Evolutionary conservation across 1,140 invertebrate species (phyloP).

Genomic region (Zelostemma sp.): DNA sequence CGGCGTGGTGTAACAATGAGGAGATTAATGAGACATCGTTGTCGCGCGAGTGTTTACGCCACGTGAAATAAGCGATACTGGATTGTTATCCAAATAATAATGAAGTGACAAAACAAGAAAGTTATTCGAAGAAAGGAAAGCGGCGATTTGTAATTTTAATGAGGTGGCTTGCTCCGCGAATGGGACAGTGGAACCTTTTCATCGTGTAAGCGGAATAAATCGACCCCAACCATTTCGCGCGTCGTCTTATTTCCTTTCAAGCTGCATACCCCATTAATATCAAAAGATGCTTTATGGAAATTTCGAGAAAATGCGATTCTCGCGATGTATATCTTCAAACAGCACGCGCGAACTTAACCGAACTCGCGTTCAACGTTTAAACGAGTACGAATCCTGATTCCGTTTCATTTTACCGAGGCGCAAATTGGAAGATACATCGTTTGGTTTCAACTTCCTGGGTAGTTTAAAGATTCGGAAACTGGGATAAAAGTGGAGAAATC

Average conservation of each 20-base stretch:
- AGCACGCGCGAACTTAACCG: too few species aligned
- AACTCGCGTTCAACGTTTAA: too few species aligned
- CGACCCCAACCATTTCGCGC: slow-evolving; percentile 19
- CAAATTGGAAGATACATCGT: slow-evolving; percentile 21
- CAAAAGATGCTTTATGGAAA: too few species aligned
- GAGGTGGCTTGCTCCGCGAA: slow-evolving; percentile 17
- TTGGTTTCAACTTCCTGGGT: slow-evolving; percentile 19
- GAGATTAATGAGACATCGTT: slow-evolving; percentile 11
- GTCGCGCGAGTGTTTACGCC: slow-evolving; percentile 12
- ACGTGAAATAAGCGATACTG: slow-evolving; percentile 18
- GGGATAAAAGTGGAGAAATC: slow-evolving; percentile 13
- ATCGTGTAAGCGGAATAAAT: slow-evolving; percentile 26
- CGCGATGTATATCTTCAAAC: too few species aligned
- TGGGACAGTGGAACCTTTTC: slow-evolving; percentile 24
- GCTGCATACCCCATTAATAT: too few species aligned
- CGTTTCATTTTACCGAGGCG: too few species aligned
- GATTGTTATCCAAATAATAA: slow-evolving; percentile 27
- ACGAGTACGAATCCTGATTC: too few species aligned
- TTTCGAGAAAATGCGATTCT: too few species aligned
- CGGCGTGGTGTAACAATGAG: not conserved
- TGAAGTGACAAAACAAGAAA: slow-evolving; percentile 29
- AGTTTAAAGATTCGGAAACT: slow-evolving; percentile 11
- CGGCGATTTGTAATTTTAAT: slow-evolving; percentile 25
- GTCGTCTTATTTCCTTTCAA: slow-evolving; percentile 17
- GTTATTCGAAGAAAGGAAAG: slow-evolving; percentile 16